Evolutionary conservation across 2,113 vertebrate genomes (phyloP).

Genomic region (Apaloderma vittatum): DNA sequence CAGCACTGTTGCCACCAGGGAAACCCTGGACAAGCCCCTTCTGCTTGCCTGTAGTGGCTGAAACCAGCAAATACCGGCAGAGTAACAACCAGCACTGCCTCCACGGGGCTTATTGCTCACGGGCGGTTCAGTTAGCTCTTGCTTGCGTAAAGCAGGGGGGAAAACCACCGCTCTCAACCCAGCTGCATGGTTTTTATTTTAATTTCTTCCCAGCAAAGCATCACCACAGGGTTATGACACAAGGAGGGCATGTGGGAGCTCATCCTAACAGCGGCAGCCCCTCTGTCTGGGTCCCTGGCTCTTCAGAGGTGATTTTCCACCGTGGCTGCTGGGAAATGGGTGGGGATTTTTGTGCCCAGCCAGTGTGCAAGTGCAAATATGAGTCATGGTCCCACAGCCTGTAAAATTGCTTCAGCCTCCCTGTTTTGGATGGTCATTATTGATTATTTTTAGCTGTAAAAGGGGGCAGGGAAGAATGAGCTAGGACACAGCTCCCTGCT

Average conservation of each 20-base stretch:
- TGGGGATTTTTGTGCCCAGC: neutral
- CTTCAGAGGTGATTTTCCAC: neutral
- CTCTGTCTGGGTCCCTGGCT: fast-evolving
- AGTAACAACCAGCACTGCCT: neutral
- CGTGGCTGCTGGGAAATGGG: fast-evolving
- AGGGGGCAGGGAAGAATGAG: conserved; percentile 12
- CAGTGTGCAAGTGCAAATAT: neutral
- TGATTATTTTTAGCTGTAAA: conserved; percentile 5
- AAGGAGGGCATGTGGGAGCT: neutral
- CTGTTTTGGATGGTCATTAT: neutral
- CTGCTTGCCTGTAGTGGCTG: fast-evolving
- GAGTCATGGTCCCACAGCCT: neutral
- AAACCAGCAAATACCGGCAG: neutral
- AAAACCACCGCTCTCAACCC: fast-evolving
- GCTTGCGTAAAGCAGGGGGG: neutral
- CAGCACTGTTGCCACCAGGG: neutral
- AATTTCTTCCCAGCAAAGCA: neutral
- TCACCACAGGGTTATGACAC: fast-evolving
- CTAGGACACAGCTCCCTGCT: neutral
- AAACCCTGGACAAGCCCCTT: neutral
- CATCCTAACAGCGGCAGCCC: fast-evolving
- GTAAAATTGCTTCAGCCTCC: neutral
- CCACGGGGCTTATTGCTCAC: neutral
- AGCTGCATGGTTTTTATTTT: neutral
- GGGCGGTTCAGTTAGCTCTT: fast-evolving